phyloP scores from a whole-genome alignment of 2,113 vertebrate species.

The Calyptomena viridis region DNA sequence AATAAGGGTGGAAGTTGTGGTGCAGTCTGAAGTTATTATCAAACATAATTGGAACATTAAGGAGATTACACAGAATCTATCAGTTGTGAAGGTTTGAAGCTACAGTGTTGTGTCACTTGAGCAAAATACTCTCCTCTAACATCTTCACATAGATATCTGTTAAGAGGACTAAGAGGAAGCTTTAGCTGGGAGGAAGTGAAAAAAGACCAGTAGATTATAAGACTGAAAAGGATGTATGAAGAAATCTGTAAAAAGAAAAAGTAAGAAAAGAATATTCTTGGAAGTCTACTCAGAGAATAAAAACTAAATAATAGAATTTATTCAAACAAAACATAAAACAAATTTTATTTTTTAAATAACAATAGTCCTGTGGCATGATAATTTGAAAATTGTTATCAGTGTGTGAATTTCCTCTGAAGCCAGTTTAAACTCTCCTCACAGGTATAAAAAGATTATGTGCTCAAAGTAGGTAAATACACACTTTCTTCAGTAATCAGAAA shows the following conservation, averaged over 20 bases:
- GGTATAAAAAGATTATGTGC: not conserved
- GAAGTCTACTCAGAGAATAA: not conserved
- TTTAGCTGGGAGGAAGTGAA: slow-evolving; percentile 19
- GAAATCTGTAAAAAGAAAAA: not conserved
- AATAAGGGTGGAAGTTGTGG: not conserved
- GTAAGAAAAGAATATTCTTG: not conserved
- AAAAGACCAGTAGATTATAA: not conserved
- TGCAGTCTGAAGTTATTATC: not conserved
- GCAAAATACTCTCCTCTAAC: not conserved
- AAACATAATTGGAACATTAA: not conserved
- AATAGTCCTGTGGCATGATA: not conserved
- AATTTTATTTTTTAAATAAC: not conserved
- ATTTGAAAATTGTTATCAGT: not conserved
- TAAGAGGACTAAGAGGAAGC: slow-evolving; percentile 38
- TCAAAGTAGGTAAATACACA: not conserved
- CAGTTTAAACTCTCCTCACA: not conserved
- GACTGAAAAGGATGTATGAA: not conserved
- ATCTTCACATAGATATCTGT: not conserved
- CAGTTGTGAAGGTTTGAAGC: not conserved
- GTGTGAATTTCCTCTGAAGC: not conserved
- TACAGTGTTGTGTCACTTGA: not conserved
- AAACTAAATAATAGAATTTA: not conserved
- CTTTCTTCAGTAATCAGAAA: not conserved
- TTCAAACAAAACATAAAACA: not conserved
- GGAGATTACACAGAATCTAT: not conserved